Percentiles rank a stretch among this genome's conserved stretches.
These are phyloP conservation scores for rabbit (Oryctolagus cuniculus) DNA, from an alignment of 2,113 vertebrate genomes.

Conservation along the genomic window DNA sequence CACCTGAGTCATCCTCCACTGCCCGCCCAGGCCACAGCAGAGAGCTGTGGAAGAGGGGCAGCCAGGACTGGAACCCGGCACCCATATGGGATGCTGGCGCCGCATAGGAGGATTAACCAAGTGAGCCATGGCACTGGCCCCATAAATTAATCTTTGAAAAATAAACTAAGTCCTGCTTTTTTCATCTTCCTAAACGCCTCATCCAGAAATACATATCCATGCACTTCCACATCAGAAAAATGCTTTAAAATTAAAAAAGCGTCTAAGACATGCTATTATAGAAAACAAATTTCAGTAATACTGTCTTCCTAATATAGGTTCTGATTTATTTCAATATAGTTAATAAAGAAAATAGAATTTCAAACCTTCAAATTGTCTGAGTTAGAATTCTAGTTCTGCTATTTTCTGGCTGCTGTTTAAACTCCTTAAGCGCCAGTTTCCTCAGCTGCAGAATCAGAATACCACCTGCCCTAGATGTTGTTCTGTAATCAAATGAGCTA, in stretches of 20 bases:
- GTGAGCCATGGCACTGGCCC: too few species aligned
- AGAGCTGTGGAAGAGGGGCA: too few species aligned
- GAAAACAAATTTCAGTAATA: not conserved
- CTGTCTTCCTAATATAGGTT: not conserved
- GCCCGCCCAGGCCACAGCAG: too few species aligned
- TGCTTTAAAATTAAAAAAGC: not conserved
- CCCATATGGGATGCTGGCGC: too few species aligned
- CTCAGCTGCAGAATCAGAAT: not conserved
- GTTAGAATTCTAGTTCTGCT: conserved; percentile 43
- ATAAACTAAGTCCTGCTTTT: not conserved
- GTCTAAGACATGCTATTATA: not conserved
- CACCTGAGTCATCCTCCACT: too few species aligned
- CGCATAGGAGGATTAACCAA: too few species aligned
- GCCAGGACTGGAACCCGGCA: too few species aligned
- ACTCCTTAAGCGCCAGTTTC: not conserved
- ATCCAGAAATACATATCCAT: not conserved
- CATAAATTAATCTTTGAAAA: not conserved
- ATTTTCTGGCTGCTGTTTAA: conserved; percentile 12
- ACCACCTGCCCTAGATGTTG: not conserved
- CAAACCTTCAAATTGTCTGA: not conserved
- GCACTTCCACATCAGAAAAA: not conserved
- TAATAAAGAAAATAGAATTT: conserved; percentile 32
- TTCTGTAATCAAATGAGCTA: conserved; percentile 22
- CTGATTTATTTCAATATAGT: not conserved
- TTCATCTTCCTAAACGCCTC: not conserved